phyloP scores from a whole-genome alignment of 2,888 invertebrate species.

The Yponomeuta evonymella region DNA sequence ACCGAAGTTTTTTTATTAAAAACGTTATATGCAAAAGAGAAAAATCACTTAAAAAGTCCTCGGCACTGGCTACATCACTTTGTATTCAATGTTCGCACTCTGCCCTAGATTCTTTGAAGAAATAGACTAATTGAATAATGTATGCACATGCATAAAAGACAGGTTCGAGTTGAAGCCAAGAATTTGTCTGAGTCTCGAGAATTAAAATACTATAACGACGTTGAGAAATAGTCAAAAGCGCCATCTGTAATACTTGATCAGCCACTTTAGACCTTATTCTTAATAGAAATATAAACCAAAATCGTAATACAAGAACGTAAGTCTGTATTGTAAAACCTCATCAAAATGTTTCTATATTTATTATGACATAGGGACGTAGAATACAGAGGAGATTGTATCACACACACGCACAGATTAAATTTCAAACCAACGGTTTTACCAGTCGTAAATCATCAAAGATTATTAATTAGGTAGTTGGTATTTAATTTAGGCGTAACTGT shows the following conservation, averaged over 20 bases:
- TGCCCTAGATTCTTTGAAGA: not conserved
- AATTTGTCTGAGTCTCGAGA: not conserved
- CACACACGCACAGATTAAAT: slow-evolving; percentile 6
- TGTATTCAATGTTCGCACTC: no score
- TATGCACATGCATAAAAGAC: slow-evolving; percentile 1
- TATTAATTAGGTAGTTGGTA: slow-evolving; percentile 7
- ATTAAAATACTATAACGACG: slow-evolving; percentile 1
- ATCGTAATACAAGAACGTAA: not conserved
- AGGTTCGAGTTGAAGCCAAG: not conserved
- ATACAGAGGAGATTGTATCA: not conserved
- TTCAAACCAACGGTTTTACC: not conserved
- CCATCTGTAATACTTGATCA: not conserved
- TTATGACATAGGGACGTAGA: not conserved
- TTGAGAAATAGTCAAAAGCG: not conserved
- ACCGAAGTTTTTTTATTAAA: no score
- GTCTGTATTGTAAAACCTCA: not conserved
- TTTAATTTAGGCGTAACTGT: slow-evolving; percentile 6
- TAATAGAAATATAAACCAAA: not conserved
- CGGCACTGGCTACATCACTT: no score
- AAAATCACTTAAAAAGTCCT: no score
- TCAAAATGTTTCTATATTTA: not conserved
- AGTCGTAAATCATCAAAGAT: slow-evolving; percentile 6
- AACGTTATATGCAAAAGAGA: no score
- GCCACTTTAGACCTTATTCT: not conserved
- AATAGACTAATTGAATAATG: slow-evolving; percentile 3